A percentile compares a stretch with the other conserved stretches of the same genome.
phyloP scores from a whole-genome alignment of 2,113 vertebrate genomes.

The Penelope pileata region DNA sequence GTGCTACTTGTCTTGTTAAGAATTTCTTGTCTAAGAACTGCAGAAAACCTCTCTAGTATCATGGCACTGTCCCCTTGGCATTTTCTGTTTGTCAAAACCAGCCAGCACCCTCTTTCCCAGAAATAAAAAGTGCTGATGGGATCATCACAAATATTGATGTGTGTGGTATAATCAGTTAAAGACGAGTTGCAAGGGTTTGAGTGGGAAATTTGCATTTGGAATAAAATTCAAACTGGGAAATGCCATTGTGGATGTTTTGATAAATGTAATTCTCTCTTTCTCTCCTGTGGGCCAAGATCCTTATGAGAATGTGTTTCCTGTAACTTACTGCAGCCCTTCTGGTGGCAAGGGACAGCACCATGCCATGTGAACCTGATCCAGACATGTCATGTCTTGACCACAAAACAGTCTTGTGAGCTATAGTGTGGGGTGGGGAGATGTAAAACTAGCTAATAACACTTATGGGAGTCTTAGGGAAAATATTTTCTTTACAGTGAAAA shows the following conservation, averaged over 20 bases:
- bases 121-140: not conserved
- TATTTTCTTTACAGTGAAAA: not conserved
- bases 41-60: not conserved
- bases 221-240: not conserved
- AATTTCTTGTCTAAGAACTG: not conserved
- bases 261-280: not conserved
- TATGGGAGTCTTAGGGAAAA: not conserved
- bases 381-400: not conserved
- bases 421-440: rapidly evolving
- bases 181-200: not conserved
- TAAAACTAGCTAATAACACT: not conserved
- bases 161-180: not conserved
- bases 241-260: not conserved
- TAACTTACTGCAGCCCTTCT: not conserved
- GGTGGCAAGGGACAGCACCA: not conserved
- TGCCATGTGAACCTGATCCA: not conserved
- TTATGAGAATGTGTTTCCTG: not conserved
- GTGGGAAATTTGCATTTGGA: not conserved
- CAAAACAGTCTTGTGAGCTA: not conserved
- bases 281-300: not conserved
- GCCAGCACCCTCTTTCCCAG: not conserved
- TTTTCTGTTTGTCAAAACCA: not conserved
- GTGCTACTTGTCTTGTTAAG: constrained; percentile 59
- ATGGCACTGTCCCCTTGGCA: not conserved
- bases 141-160: not conserved